Evolutionary conservation across 2,888 invertebrate species (phyloP).

Genomic region (Holacanthella duospinosa): DNA sequence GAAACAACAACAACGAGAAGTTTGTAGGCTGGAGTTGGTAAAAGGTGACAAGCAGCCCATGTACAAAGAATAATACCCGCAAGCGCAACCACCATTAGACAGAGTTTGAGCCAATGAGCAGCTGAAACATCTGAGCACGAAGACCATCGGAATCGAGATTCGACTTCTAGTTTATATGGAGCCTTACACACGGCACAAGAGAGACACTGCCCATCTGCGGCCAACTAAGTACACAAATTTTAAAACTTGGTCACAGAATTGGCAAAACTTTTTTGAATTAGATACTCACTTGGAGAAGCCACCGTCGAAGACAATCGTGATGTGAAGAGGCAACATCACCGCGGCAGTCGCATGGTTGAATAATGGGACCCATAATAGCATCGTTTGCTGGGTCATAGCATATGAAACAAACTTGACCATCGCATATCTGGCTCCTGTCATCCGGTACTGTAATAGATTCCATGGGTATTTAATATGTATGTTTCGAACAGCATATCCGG

Average conservation of each 20-base stretch:
- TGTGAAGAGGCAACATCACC: conserved; percentile 88
- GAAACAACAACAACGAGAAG: conserved; percentile 72
- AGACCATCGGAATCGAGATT: conserved; percentile 42
- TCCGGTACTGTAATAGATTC: not conserved
- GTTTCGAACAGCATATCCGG: too few relatives aligned
- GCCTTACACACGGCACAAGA: conserved; percentile 73
- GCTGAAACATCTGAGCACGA: conserved; percentile 38
- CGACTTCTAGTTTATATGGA: conserved; percentile 66
- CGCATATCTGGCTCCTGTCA: not conserved
- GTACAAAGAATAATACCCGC: conserved; percentile 45
- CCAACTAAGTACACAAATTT: not conserved
- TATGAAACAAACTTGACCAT: conserved; percentile 62
- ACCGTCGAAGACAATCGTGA: conserved; percentile 77
- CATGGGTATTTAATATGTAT: too few relatives aligned
- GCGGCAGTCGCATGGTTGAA: conserved; percentile 79
- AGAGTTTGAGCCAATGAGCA: conserved; percentile 69
- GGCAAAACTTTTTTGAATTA: not conserved
- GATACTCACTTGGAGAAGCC: conserved; percentile 68
- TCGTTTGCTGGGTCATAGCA: conserved; percentile 69
- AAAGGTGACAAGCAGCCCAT: conserved; percentile 40
- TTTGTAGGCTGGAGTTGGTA: conserved; percentile 40
- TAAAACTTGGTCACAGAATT: not conserved
- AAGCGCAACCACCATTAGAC: conserved; percentile 65
- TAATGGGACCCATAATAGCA: conserved; percentile 62
- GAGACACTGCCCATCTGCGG: not conserved